Evolutionary conservation across 2,113 vertebrate species (phyloP), one percentile per base, ranked within the genome.

Genomic region (Theropithecus gelada): DNA sequence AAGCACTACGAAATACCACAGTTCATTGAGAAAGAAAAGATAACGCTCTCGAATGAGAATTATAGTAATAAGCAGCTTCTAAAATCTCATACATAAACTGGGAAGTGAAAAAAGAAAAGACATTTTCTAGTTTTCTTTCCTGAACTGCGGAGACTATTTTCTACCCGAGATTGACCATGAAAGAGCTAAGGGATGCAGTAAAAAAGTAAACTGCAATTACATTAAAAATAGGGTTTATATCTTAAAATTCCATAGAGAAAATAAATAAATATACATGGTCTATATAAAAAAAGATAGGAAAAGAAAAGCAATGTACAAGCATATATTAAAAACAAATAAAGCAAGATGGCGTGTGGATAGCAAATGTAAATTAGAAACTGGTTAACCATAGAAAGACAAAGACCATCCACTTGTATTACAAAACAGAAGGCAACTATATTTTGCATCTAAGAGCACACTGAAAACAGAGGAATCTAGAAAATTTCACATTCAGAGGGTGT

Each of bases 1-100:
- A 95, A 96, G 43, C 20, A 52, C 27, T 80, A 38, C 73, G 16
- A 96, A 95, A 75, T 73, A 0, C 57, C 81, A 45, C 61, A 61
- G 87, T 38, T 94, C 43, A 89, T 64, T 89, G 30, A 75, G 25
- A 93, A 97, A 88, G 50, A 43, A 86, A 92, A 94, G 7, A 48
- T 22, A 89, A 81, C 32, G 2, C 25, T 70, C 95, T 89, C 78
- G 73, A 87, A 92, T 83, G 68, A 64, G 86, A 92, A 94, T 84
- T 93, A 75, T 11, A 88, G 81, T 57, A 68, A 81, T 55, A 88
- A 57, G 20, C 9, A 35, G 5, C 27, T 45, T 72, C 55, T 66
- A 50, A 96, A 97, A 96, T 81, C 6, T 73, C 35, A 45, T 30
- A 89, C 25, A 84, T n/a, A 89, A 93, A 88, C 45, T 48, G 43